Conservation (phyloP, 2,888 invertebrate genomes). For the Chrysolina oricalcia region DNA sequence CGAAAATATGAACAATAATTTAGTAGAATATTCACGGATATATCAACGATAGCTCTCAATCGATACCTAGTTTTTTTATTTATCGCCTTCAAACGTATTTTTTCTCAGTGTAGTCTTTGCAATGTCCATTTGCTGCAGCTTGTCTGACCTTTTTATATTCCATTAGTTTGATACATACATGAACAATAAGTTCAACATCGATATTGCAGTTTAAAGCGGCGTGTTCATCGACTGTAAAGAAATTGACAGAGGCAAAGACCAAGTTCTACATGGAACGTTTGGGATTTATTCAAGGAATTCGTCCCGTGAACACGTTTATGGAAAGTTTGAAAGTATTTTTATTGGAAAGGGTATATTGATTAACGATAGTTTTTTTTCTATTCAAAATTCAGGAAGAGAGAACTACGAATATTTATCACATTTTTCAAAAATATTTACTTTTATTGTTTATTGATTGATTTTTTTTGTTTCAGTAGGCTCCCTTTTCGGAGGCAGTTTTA, state of each 20-base stretch:
- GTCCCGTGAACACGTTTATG: neutral
- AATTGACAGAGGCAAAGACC: slow-evolving; percentile 8
- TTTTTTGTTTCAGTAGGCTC: slow-evolving; percentile 71
- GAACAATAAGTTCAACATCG: slow-evolving; percentile 1
- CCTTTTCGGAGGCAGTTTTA: slow-evolving; percentile 69
- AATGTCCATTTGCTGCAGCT: neutral
- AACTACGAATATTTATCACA: no score
- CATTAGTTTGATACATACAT: slow-evolving; percentile 11
- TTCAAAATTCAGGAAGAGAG: neutral
- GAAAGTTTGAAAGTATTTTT: neutral
- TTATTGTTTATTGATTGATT: no score
- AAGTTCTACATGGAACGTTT: neutral
- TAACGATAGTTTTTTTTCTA: no score
- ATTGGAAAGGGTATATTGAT: neutral
- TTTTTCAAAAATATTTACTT: no score
- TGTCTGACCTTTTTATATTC: slow-evolving; percentile 1
- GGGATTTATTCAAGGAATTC: neutral
- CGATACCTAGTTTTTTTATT: no score
- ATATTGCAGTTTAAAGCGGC: slow-evolving; percentile 24
- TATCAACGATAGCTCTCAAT: no score
- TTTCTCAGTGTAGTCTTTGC: neutral
- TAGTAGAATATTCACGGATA: no score
- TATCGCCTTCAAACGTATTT: no score
- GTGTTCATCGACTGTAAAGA: slow-evolving; percentile 18
- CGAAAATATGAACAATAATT: no score